Conservation (phyloP, 2,888 invertebrate species). For the Papilio gigon region DNA sequence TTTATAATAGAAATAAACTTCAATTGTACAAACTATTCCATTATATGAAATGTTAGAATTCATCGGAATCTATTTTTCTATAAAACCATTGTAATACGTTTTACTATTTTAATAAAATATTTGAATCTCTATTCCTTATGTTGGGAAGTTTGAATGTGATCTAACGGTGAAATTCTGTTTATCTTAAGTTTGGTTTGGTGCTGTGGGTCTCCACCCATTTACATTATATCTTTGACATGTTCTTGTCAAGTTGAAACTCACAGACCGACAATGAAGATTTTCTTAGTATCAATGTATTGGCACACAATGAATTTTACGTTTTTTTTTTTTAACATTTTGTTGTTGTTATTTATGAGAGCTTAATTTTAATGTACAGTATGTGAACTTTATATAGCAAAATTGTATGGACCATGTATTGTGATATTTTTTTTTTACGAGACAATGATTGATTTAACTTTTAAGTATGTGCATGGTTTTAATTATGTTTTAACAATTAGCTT, state of each 20-base stretch:
- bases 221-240: too few species aligned
- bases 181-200: neutral
- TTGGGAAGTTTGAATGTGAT: neutral
- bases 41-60: slow-evolving; percentile 16
- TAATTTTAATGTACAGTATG: slow-evolving; percentile 51
- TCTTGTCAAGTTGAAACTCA: neutral
- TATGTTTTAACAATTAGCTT: neutral
- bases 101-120: slow-evolving; percentile 3
- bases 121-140: slow-evolving; percentile 15
- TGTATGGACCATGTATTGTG: slow-evolving; percentile 11
- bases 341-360: slow-evolving; percentile 65
- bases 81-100: neutral
- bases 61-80: slow-evolving; percentile 34
- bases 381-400: slow-evolving; percentile 13
- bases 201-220: too few species aligned
- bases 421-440: neutral
- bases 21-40: slow-evolving; percentile 28
- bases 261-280: neutral
- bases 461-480: neutral
- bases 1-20: slow-evolving; percentile 21
- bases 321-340: slow-evolving; percentile 54
- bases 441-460: neutral
- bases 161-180: neutral
- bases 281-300: neutral
- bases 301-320: slow-evolving; percentile 34